A percentile compares a stretch with the other conserved stretches of the same genome.
Conservation (phyloP, 2,888 invertebrate genomes). For the Trypoxylon attenuatum region DNA sequence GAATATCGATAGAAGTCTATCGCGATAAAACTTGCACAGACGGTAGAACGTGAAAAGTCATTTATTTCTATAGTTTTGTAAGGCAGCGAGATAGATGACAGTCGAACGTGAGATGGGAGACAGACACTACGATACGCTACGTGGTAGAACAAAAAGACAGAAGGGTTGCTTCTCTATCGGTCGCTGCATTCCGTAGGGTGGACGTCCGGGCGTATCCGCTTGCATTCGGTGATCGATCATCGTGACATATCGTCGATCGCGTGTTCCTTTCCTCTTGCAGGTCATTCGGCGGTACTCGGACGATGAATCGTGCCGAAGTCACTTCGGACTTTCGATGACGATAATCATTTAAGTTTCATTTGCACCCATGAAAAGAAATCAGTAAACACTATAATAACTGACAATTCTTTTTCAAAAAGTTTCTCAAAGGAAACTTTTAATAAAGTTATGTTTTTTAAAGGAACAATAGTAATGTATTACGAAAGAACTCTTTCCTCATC, state of each 20-base stretch:
- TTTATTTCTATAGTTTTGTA: conserved; percentile 26
- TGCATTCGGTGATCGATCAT: conserved; percentile 54
- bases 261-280: conserved; percentile 24
- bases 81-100: conserved; percentile 35
- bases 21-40: conserved; percentile 16
- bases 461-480: too few relatives aligned
- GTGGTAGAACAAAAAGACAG: conserved; percentile 13
- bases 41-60: conserved; percentile 19
- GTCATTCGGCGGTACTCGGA: conserved; percentile 3
- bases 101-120: conserved; percentile 19
- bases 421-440: too few relatives aligned
- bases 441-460: too few relatives aligned
- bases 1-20: conserved; percentile 10
- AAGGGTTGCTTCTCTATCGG: conserved; percentile 13
- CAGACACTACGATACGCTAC: conserved; percentile 6
- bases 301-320: conserved; percentile 18
- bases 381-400: too few relatives aligned
- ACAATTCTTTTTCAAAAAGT: too few relatives aligned
- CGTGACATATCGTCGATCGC: conserved; percentile 52
- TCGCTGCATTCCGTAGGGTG: conserved; percentile 27
- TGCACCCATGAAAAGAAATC: too few relatives aligned
- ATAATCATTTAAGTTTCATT: too few relatives aligned
- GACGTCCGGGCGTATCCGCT: conserved; percentile 34
- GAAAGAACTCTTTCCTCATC: too few relatives aligned
- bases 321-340: too few relatives aligned